Evolutionary conservation across 2,888 invertebrate genomes (phyloP).

Genomic region (Blastobasis adustella): DNA sequence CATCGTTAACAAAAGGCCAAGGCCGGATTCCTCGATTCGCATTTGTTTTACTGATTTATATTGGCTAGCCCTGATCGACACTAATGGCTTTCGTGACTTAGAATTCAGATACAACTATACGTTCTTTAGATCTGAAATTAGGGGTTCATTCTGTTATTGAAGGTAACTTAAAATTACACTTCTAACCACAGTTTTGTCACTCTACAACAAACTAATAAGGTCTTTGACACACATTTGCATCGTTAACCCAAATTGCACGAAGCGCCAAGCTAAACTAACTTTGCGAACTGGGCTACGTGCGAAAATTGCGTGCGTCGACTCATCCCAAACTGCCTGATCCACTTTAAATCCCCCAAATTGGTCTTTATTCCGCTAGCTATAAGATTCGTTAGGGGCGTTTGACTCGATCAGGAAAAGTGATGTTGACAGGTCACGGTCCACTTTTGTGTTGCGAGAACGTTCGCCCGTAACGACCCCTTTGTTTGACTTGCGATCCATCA

Average conservation of each 20-base stretch:
- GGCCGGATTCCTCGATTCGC: conserved; percentile 5
- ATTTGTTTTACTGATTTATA: background rate
- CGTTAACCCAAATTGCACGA: background rate
- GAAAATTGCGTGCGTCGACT: conserved; percentile 5
- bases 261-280: conserved; percentile 2
- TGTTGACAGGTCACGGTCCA: conserved; percentile 33
- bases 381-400: conserved; percentile 1
- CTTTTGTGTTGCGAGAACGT: conserved; percentile 24
- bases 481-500: conserved; percentile 22
- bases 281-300: background rate
- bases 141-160: too few relatives aligned
- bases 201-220: too few relatives aligned
- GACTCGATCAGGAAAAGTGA: conserved; percentile 12
- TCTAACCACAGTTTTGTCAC: too few relatives aligned
- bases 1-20: background rate
- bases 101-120: too few relatives aligned
- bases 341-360: background rate
- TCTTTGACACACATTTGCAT: background rate
- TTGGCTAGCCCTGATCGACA: too few relatives aligned
- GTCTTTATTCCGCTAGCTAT: background rate
- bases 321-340: conserved; percentile 1
- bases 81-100: too few relatives aligned
- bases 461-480: conserved; percentile 28
- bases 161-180: too few relatives aligned
- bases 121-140: too few relatives aligned